Base-by-base conservation (phyloP, 2,888 invertebrate species). In the Sisyra nigra region DNA sequence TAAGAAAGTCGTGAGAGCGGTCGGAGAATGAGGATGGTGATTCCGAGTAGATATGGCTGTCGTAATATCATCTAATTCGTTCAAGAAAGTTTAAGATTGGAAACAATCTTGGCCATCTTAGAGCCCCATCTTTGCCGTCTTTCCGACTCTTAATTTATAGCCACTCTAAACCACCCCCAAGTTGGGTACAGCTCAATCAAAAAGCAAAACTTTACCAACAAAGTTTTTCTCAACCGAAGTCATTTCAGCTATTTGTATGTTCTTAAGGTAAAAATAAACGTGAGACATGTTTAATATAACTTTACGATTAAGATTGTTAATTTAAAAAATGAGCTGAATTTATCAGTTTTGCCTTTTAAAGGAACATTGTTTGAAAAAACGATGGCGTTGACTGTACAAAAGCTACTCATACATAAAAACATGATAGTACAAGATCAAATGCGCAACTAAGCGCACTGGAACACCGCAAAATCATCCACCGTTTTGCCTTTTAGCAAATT, bases 321-420 rank as follows among this genome's bases (percentile, higher is more conserved):
- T n/a, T n/a, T n/a, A n/a, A 24, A 24, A 3, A n/a, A 3, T 14
- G 34, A 10, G 34, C n/a, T 6, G n/a, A 34, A 2, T 34, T 34
- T 13, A 17, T 37, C 2, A 29, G 15, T 2, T 40, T 14, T 40
- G 2, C 13, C 19, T 39, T 10, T n/a, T 3, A n/a, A 19, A 33
- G 6, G 24, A 11, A 13, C 33, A 13, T 30, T 40, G 18, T 30
- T 7, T 3, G 7, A 24, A 24, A 24, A 24, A 24, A 24, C 24
- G 24, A 13, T 29, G 24, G 5, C 9, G 9, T 29, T 9, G 18
- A 29, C 29, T 13, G 39, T 29, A 19, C 29, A 19, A 29, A 29
- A 29, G 17, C 18, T 39, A 58, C 58, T 61, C 61, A 60, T 63
- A 59, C 61, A 63, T 63, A 60, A 60, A 62, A 58, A 62, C 62